phyloP scores from a whole-genome alignment of 2,888 invertebrate genomes.

The Volucella bombylans region DNA sequence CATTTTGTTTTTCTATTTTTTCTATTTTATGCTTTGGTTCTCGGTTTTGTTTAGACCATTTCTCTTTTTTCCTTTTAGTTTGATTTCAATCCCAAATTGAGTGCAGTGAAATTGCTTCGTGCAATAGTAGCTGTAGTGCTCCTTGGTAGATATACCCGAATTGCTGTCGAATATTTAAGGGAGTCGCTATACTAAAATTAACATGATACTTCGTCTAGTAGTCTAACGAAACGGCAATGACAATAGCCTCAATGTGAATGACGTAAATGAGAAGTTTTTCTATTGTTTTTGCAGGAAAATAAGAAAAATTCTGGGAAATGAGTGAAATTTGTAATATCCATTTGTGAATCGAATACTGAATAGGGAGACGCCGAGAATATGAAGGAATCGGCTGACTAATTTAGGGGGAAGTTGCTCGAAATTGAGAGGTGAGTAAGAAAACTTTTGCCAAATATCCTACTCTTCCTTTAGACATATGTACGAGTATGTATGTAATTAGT shows the following conservation, averaged over 20 bases:
- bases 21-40: background rate
- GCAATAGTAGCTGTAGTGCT: conserved; percentile 20
- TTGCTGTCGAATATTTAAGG: conserved; percentile 37
- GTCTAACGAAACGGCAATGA: background rate
- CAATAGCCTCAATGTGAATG: conserved; percentile 5
- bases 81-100: conserved; percentile 35
- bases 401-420: too few species aligned
- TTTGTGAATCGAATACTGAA: too few species aligned
- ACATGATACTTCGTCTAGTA: background rate
- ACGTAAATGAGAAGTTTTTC: conserved; percentile 3
- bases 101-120: conserved; percentile 50
- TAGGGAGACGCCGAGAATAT: too few species aligned
- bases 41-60: background rate
- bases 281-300: conserved; percentile 2
- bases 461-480: too few species aligned
- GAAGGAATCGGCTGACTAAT: too few species aligned
- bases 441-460: too few species aligned
- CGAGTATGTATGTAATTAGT: too few species aligned
- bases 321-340: too few species aligned
- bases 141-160: conserved; percentile 35
- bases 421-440: too few species aligned
- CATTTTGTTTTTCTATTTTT: conserved; percentile 45
- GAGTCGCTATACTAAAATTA: conserved; percentile 6
- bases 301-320: too few species aligned
- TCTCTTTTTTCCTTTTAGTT: conserved; percentile 12